Percentiles rank a stretch among this genome's conserved stretches.
phyloP scores from a whole-genome alignment of 2,797 vertebrate genomes.

The Zenarchopterus dispar region DNA sequence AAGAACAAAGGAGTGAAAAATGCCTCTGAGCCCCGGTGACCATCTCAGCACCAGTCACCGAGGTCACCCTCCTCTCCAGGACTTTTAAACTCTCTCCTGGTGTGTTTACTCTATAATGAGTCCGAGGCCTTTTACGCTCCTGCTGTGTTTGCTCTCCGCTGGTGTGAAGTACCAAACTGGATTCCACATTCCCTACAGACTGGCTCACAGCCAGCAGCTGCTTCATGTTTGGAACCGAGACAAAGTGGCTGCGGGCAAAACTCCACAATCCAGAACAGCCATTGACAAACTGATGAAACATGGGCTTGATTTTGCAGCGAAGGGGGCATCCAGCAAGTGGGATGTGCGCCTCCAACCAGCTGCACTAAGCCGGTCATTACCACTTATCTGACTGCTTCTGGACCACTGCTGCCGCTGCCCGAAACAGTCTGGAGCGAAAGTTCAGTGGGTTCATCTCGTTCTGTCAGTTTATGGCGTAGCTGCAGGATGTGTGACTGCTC shows the following conservation, averaged over 20 bases:
- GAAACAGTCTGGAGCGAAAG: neutral
- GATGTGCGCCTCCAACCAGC: neutral
- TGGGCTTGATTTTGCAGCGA: conserved; percentile 24
- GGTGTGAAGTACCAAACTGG: conserved; percentile 62
- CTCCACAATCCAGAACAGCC: conserved; percentile 31
- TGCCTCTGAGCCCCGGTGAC: conserved; percentile 56
- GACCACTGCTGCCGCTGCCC: neutral
- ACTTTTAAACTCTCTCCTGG: conserved; percentile 36
- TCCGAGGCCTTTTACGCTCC: conserved; percentile 40
- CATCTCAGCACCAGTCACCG: conserved; percentile 55
- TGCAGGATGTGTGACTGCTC: neutral
- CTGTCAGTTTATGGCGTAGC: neutral
- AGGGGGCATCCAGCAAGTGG: neutral
- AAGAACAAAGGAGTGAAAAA: conserved; percentile 68
- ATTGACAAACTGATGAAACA: conserved; percentile 42
- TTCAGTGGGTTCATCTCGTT: conserved; percentile 5
- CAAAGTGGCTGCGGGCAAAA: conserved; percentile 42
- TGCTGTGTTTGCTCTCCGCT: conserved; percentile 64
- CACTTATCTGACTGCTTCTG: neutral
- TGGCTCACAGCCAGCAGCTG: conserved; percentile 58
- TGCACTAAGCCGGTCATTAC: conserved; percentile 3
- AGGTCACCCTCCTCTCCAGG: conserved; percentile 62
- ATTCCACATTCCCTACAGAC: conserved; percentile 71
- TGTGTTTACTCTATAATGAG: conserved; percentile 60
- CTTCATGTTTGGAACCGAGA: conserved; percentile 42